Evolutionary conservation across 2,888 invertebrate genomes (phyloP), one percentile per base, ranked within the genome.

Genomic region (Xestia rhomboidea): DNA sequence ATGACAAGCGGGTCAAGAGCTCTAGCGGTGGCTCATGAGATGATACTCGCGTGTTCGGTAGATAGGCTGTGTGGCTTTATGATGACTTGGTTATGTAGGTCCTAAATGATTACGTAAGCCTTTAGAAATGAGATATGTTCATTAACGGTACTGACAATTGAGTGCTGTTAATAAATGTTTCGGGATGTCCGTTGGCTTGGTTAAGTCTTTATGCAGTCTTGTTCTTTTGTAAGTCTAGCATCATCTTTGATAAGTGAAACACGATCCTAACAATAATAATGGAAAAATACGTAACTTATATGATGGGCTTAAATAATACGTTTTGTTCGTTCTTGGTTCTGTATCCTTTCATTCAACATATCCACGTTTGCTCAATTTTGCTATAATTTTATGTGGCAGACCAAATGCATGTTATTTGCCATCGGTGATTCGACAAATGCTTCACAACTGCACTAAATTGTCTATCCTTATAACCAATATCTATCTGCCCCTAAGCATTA

Each of bases 21-120:
- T 41, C 66, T 57, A 69, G 68, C 67, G 76, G 27, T 49, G 63
- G 51, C 77, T 81, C 77, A 87, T 66, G 76, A 81, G 68, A 46
- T 15, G 71, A 73, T 66, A 44, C 38, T 69, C 30, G 46, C 30
- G 66, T n/a, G 60, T n/a, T 64, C 18, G 18, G 3, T 34, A 44
- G 18, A 34, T 54, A 30, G 38, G 30, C 7, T 34, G 30, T 46
- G 41, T 24, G 30, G 24, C 13, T 27, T 18, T 34, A 15, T 66
- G 24, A 27, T 46, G 51, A 46, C 38, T 66, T 34, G 51, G 15
- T 38, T 49, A 62, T 30, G 18, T 49, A 77, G 46, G 7, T 30
- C 21, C 54, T 76, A 5, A 27, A 27, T 27, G 11, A 38, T 41
- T 38, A 62, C n/a, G 5, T 46, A 34, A 0, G 10, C 60, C 24